These are phyloP conservation scores for Peromyscus eremicus DNA, from an alignment of 2,797 vertebrate genomes.

Conservation along the genomic window DNA sequence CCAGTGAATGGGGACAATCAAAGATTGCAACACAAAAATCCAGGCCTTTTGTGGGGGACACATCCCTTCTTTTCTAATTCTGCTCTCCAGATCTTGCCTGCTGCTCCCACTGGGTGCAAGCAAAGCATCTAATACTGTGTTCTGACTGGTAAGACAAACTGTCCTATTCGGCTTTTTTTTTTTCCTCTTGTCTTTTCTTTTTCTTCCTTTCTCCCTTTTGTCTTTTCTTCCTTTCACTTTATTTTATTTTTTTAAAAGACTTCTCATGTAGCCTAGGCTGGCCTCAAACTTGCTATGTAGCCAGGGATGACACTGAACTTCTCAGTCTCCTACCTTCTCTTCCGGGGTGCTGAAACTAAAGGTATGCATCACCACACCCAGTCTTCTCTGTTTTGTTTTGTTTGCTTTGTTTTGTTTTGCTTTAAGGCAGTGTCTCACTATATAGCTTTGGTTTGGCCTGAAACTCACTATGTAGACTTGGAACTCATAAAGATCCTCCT, in stretches of 20 bases:
- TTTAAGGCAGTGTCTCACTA: not conserved
- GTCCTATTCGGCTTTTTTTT: slow-evolving; percentile 22
- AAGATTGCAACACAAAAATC: not conserved
- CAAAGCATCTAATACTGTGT: slow-evolving; percentile 38
- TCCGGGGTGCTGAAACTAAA: not conserved
- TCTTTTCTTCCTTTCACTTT: no score
- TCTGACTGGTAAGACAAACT: slow-evolving; percentile 72
- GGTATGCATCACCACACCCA: not conserved
- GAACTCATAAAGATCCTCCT: not conserved
- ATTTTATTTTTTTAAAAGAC: no score
- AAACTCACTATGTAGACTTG: not conserved
- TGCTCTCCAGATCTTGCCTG: slow-evolving; percentile 68
- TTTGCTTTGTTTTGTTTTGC: not conserved
- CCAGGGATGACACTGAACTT: not conserved
- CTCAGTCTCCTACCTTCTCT: not conserved
- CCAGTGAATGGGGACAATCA: slow-evolving; percentile 4
- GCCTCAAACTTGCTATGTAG: not conserved
- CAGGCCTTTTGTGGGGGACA: not conserved
- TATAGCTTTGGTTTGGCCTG: not conserved
- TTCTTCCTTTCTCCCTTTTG: no score
- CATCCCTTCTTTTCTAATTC: slow-evolving; percentile 43
- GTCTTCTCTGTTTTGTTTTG: not conserved
- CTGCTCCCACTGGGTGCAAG: not conserved
- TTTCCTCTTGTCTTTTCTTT: rapidly evolving
- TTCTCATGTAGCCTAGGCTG: not conserved